Conservation (phyloP, 2,888 invertebrate genomes). For the Onthophagus sagittarius region DNA sequence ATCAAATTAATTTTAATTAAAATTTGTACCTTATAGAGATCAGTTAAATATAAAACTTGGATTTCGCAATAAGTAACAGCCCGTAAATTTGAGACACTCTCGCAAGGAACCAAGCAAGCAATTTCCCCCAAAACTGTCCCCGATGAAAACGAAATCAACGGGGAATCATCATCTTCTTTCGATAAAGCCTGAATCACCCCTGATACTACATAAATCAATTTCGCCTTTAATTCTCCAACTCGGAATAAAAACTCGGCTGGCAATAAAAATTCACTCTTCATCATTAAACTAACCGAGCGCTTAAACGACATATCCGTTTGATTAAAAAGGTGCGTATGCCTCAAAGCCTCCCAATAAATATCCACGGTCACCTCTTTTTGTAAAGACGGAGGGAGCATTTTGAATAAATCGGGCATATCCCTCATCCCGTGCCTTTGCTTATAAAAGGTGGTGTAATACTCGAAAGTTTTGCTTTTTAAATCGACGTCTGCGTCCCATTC, state of each 20-base stretch:
- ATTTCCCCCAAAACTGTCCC: conserved; percentile 54
- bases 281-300: conserved; percentile 50
- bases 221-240: conserved; percentile 51
- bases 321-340: conserved; percentile 52
- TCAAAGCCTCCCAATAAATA: conserved; percentile 52
- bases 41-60: conserved; percentile 50
- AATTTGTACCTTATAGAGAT: conserved; percentile 42
- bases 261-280: conserved; percentile 53
- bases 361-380: conserved; percentile 55
- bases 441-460: conserved; percentile 54
- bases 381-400: conserved; percentile 50
- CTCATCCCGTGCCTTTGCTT: conserved; percentile 53
- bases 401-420: conserved; percentile 47
- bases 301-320: conserved; percentile 53
- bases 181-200: conserved; percentile 51
- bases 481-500: conserved; percentile 21
- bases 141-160: conserved; percentile 53
- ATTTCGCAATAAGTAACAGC: conserved; percentile 54
- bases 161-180: conserved; percentile 54
- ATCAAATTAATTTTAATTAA: too few relatives aligned
- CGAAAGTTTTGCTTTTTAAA: conserved; percentile 21
- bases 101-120: conserved; percentile 49
- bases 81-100: conserved; percentile 40
- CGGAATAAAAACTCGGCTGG: conserved; percentile 52
- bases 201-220: conserved; percentile 53